Evolutionary conservation across 2,113 vertebrate species (phyloP).

Genomic region (Muscicapa adusta): DNA sequence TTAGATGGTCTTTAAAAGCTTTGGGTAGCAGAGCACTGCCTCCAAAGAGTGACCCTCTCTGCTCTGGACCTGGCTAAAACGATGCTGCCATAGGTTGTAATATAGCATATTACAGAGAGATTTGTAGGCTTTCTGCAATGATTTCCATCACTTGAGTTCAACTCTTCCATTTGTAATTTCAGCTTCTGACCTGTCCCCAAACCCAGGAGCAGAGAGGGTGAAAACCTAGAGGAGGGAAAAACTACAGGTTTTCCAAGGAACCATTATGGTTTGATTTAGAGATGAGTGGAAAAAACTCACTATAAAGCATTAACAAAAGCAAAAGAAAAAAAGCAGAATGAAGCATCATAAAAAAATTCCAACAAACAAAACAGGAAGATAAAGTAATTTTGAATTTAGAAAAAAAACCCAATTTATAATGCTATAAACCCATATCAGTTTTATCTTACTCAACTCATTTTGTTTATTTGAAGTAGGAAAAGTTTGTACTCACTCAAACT

Average conservation of each 20-base stretch:
- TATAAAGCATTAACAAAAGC: neutral
- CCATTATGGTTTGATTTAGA: neutral
- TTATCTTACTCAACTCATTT: neutral
- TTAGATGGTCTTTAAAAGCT: neutral
- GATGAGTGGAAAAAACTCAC: neutral
- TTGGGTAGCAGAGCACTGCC: neutral
- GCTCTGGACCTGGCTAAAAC: neutral
- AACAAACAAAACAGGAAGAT: neutral
- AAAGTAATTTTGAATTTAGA: neutral
- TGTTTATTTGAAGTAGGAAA: neutral
- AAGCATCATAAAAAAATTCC: neutral
- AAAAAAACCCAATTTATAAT: neutral
- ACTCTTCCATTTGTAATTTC: neutral
- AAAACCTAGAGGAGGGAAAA: neutral
- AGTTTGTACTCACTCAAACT: neutral
- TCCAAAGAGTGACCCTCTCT: neutral
- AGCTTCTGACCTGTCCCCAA: neutral
- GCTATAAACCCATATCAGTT: neutral
- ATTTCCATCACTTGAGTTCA: neutral
- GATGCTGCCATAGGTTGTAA: neutral
- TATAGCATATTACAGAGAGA: neutral
- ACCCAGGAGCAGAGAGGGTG: neutral
- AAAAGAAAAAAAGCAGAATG: neutral
- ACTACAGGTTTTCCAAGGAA: neutral
- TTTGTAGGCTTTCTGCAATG: neutral